Percentiles rank a stretch among this genome's conserved stretches.
These are phyloP conservation scores for Lepidocyrtoides sp. DNA, from an alignment of 2,888 invertebrate genomes.

Conservation along the genomic window DNA sequence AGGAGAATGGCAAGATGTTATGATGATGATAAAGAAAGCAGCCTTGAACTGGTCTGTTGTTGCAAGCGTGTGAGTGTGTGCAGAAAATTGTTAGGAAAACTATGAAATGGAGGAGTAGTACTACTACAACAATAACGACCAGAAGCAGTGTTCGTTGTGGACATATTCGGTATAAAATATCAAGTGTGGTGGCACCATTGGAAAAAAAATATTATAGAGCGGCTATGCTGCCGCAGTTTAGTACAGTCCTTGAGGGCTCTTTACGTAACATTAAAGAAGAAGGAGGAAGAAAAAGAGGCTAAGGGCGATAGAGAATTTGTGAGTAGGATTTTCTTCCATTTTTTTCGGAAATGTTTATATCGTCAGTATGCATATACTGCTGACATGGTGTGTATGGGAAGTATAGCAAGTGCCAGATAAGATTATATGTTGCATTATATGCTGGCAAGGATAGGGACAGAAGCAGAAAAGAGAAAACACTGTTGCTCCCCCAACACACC, in stretches of 20 bases:
- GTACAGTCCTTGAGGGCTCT: slow-evolving; percentile 77
- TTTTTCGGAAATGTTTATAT: too few relatives aligned
- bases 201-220: slow-evolving; percentile 29
- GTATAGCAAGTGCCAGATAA: slow-evolving; percentile 58
- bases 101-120: background rate
- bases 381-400: background rate
- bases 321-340: too few relatives aligned
- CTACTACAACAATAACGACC: slow-evolving; percentile 11
- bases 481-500: slow-evolving; percentile 69
- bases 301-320: slow-evolving; percentile 14
- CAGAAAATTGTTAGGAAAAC: background rate
- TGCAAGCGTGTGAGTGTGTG: background rate
- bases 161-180: too few relatives aligned
- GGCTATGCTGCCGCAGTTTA: slow-evolving; percentile 27
- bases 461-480: slow-evolving; percentile 49
- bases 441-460: slow-evolving; percentile 3
- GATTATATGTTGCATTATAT: slow-evolving; percentile 43
- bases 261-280: slow-evolving; percentile 62
- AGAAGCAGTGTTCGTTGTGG: slow-evolving; percentile 38
- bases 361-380: too few relatives aligned
- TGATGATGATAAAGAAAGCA: background rate
- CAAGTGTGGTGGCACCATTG: too few relatives aligned
- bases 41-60: slow-evolving; percentile 31
- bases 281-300: slow-evolving; percentile 43
- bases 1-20: slow-evolving; percentile 4